These are phyloP conservation scores for Oryzias curvinotus DNA, from an alignment of 2,113 vertebrate genomes.

Conservation along the genomic window DNA sequence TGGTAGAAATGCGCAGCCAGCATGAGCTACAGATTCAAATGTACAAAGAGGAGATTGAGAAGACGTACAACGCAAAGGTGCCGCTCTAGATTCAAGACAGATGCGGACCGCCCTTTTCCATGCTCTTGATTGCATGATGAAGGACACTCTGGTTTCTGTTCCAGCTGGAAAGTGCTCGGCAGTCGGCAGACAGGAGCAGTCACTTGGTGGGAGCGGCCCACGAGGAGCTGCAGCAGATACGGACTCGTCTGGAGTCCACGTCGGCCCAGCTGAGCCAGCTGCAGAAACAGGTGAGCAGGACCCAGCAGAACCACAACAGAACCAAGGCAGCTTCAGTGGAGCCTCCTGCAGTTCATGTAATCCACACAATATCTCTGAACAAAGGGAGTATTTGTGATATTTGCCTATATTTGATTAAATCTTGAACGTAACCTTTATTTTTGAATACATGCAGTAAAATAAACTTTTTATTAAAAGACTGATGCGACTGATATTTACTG, in stretches of 20 bases:
- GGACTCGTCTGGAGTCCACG: slow-evolving; percentile 86
- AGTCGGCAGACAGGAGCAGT: slow-evolving; percentile 91
- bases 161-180: slow-evolving; percentile 92
- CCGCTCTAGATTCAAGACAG: neutral
- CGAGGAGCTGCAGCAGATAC: slow-evolving; percentile 91
- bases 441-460: neutral
- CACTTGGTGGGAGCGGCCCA: slow-evolving; percentile 89
- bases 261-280: slow-evolving; percentile 91
- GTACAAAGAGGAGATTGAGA: slow-evolving; percentile 91
- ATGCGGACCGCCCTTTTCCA: too few relatives aligned
- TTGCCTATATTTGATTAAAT: too few relatives aligned
- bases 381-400: too few relatives aligned
- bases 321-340: neutral
- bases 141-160: neutral
- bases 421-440: too few relatives aligned
- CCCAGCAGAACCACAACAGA: fast-evolving
- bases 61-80: slow-evolving; percentile 88
- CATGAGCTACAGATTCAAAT: slow-evolving; percentile 86
- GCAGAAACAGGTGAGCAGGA: slow-evolving; percentile 89
- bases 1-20: slow-evolving; percentile 83
- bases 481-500: neutral
- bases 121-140: too few relatives aligned
- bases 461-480: too few relatives aligned
- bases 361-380: too few relatives aligned
- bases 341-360: neutral